Conservation (phyloP, 2,888 invertebrate genomes). For the Coenonympha arcania region DNA sequence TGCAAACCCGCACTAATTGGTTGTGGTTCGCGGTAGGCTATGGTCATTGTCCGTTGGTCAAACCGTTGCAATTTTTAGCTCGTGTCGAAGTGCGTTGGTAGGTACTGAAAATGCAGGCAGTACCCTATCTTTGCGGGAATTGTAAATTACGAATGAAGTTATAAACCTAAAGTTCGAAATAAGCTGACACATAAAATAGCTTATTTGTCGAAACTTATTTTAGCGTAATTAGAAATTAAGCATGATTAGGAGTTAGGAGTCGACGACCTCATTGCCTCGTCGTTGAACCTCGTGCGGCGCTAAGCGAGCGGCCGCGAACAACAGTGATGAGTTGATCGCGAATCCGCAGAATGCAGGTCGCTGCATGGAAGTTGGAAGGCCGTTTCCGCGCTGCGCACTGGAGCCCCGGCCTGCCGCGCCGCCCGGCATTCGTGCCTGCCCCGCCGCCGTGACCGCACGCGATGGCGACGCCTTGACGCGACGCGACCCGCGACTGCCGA, state of each 20-base stretch:
- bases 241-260: no score
- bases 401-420: conserved; percentile 18
- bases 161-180: background rate
- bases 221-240: conserved; percentile 26
- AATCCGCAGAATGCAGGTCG: conserved; percentile 37
- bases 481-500: conserved; percentile 12
- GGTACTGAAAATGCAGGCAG: no score
- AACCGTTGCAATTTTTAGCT: no score
- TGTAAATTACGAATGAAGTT: no score
- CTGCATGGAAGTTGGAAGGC: conserved; percentile 33
- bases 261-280: conserved; percentile 34
- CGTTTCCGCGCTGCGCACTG: conserved; percentile 29
- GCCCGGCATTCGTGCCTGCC: conserved; percentile 53
- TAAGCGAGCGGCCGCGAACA: no score
- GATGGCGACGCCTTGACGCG: conserved; percentile 38
- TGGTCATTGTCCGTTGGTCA: no score
- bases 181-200: no score
- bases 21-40: no score
- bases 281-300: background rate
- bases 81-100: no score
- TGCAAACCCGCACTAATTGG: no score
- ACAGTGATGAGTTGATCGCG: conserved; percentile 34
- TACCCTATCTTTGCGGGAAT: no score
- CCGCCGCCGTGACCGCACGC: conserved; percentile 54
- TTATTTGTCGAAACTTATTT: background rate